phyloP scores from a whole-genome alignment of 2,888 invertebrate genomes.

The Sphaeridia pumilis region DNA sequence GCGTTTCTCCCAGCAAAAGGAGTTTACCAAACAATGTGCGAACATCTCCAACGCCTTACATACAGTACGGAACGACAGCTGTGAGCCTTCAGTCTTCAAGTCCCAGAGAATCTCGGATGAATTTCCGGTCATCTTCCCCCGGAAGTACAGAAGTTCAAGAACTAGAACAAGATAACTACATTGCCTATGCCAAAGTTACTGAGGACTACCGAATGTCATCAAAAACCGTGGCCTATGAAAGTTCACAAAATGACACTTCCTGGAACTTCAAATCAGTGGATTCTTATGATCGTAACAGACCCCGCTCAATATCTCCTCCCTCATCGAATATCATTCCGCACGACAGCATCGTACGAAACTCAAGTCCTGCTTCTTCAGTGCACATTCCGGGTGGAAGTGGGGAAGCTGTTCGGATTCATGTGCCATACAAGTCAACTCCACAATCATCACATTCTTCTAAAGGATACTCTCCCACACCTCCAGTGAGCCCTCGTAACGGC shows the following conservation, averaged over 20 bases:
- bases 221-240: neutral
- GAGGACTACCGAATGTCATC: neutral
- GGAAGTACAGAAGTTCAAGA: neutral
- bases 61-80: neutral
- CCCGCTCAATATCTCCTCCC: conserved; percentile 10
- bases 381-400: conserved; percentile 30
- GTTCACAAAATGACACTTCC: conserved; percentile 1
- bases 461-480: conserved; percentile 13
- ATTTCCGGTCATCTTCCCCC: neutral
- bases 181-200: neutral
- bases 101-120: neutral
- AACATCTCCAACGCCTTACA: too few species aligned
- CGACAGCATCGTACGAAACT: conserved; percentile 7
- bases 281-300: conserved; percentile 4
- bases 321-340: conserved; percentile 13
- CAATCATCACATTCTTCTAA: conserved; percentile 12
- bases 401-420: conserved; percentile 35
- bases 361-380: conserved; percentile 23
- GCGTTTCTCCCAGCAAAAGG: neutral
- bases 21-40: neutral
- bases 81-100: neutral
- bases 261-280: neutral
- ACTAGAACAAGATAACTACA: neutral
- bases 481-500: conserved; percentile 21
- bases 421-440: conserved; percentile 28